Evolutionary conservation across 2,888 invertebrate genomes (phyloP), one percentile per base, ranked within the genome.

Genomic region (Synanthedon formicaeformis): DNA sequence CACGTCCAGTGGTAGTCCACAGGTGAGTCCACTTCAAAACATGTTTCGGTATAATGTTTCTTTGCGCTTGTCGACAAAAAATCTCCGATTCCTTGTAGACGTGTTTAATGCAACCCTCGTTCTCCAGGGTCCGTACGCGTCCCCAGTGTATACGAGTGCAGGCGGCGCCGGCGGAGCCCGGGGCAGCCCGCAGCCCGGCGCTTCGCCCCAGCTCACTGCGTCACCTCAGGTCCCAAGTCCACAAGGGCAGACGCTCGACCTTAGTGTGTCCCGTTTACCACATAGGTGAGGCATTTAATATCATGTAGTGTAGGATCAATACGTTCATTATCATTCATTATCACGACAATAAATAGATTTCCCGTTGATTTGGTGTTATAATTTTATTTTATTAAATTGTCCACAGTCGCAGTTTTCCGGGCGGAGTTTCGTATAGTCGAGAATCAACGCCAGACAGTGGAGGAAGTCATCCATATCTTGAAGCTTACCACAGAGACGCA

Each of bases 161-260:
- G 92, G 92, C 72, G 87, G 89, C 66, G 91, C 91, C 64, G 91
- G 91, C 72, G 90, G 92, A 60, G 91, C 92, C 55, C 91, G 92
- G 60, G 93, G 93, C 66, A 94, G 94, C 80, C 95, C 95, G 61
- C 94, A 93, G 80, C 94, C 94, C 56, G 94, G 94, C 63, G 93
- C 94, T 60, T 95, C 94, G 82, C 95, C 95, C 60, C 88, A 88
- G 71, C 90, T 93, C 65, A 92, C 94, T 62, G 93, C 94, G 72
- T 95, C 95, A 87, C 95, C 95, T 61, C 94, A 95, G 89, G 95
- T 95, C 84, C 95, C 95, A 72, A 95, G 95, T 88, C 95, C 95
- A 59, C 95, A 95, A 88, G 95, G 95, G 67, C 95, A 96, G 81
- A 95, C 95, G 67, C 90, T 95, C 79, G 95, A 96, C 89, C 91